Evolutionary conservation across 2,888 invertebrate species (phyloP).

Genomic region (Chrysina gloriosa): DNA sequence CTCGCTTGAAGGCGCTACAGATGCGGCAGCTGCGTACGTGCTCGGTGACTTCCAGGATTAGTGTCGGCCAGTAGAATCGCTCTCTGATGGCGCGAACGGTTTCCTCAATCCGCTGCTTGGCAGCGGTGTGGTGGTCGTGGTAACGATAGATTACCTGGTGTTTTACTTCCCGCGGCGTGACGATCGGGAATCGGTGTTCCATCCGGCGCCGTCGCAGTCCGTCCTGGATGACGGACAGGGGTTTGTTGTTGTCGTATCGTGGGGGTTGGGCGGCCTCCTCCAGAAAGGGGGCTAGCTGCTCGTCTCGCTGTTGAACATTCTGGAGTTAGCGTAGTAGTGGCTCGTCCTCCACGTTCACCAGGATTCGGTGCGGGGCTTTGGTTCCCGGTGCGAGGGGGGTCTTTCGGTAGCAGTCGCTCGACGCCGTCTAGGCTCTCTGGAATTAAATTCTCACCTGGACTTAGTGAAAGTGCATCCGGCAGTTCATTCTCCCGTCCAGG

Average conservation of each 20-base stretch:
- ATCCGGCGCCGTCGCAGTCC: neutral
- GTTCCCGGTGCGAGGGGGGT: too few species aligned
- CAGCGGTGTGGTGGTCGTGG: too few species aligned
- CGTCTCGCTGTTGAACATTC: too few species aligned
- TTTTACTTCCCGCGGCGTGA: neutral
- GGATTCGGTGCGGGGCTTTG: too few species aligned
- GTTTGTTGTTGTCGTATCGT: neutral
- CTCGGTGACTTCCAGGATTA: too few species aligned
- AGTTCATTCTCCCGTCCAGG: conserved; percentile 45
- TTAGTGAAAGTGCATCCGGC: conserved; percentile 44
- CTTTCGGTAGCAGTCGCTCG: neutral
- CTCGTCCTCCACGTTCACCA: too few species aligned
- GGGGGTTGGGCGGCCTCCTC: neutral
- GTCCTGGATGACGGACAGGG: neutral
- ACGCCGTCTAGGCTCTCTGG: neutral
- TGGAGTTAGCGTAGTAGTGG: too few species aligned
- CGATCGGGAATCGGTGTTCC: neutral
- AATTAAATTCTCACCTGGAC: neutral
- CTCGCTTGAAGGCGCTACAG: too few species aligned
- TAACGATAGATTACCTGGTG: neutral
- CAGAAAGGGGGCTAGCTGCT: neutral
- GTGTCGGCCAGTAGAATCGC: too few species aligned
- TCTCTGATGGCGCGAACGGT: too few species aligned
- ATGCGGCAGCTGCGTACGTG: too few species aligned
- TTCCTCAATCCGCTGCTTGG: too few species aligned